Percentiles rank a stretch among this genome's conserved stretches.
Evolutionary conservation across 1,140 invertebrate species (phyloP).

Genomic region (Drosophila obscura): DNA sequence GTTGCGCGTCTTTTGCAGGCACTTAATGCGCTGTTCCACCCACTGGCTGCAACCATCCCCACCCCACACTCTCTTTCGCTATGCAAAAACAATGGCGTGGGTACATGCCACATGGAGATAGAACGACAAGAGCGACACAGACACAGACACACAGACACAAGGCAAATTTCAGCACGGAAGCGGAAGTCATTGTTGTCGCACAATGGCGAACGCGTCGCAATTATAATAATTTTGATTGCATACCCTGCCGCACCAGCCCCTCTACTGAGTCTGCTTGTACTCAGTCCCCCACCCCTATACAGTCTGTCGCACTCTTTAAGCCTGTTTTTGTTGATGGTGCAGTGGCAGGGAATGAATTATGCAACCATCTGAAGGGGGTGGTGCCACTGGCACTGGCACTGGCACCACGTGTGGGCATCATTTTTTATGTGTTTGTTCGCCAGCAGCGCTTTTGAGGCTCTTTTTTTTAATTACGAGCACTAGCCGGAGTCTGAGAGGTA

Average conservation of each 20-base stretch:
- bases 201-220: conserved; percentile 82
- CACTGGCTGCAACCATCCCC: background rate
- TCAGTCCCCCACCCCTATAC: too few relatives aligned
- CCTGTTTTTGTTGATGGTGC: conserved; percentile 59
- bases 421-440: conserved; percentile 36
- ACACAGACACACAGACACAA: conserved; percentile 33
- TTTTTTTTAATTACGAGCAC: conserved; percentile 71
- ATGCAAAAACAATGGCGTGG: conserved; percentile 63
- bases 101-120: conserved; percentile 30
- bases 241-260: conserved; percentile 17
- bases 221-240: conserved; percentile 83
- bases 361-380: conserved; percentile 33
- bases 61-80: conserved; percentile 3
- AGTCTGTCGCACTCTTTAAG: conserved; percentile 5
- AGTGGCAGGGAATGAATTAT: conserved; percentile 61
- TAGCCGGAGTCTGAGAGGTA: conserved; percentile 18
- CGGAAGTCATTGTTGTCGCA: conserved; percentile 83
- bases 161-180: conserved; percentile 79
- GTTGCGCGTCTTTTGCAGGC: conserved; percentile 75
- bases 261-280: background rate
- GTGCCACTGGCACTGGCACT: conserved; percentile 4
- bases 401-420: conserved; percentile 39
- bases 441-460: conserved; percentile 39
- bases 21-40: conserved; percentile 65
- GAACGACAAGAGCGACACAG: conserved; percentile 9